phyloP scores from a whole-genome alignment of 1,140 invertebrate genomes.

The Penaeus japonicus region DNA sequence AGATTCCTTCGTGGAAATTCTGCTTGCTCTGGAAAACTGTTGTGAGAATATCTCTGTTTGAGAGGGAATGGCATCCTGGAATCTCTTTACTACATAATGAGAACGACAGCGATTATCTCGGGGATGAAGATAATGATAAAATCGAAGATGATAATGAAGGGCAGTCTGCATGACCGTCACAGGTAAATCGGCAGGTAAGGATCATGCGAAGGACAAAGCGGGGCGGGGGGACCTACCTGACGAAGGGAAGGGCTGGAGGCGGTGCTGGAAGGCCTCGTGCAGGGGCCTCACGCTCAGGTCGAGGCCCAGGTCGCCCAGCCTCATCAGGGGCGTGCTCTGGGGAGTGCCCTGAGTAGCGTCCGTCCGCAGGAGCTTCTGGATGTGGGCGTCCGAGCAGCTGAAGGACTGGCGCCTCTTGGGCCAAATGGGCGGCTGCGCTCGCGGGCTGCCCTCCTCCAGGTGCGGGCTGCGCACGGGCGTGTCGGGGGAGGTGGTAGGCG shows the following conservation, averaged over 20 bases:
- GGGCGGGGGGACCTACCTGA: no score
- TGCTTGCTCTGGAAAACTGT: no score
- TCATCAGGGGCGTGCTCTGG: not conserved
- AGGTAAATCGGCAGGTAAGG: no score
- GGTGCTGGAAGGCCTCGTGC: not conserved
- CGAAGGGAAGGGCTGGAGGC: not conserved
- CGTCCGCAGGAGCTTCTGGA: conserved; percentile 7
- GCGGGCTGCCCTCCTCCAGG: conserved; percentile 35
- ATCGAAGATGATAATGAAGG: no score
- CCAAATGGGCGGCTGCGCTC: conserved; percentile 15
- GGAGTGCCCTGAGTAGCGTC: not conserved
- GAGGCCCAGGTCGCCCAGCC: not conserved
- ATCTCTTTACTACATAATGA: no score
- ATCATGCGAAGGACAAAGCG: no score
- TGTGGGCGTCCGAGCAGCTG: not conserved
- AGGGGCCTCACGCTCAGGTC: conserved; percentile 20
- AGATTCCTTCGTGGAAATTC: no score
- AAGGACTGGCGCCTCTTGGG: conserved; percentile 36
- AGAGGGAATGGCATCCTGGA: no score
- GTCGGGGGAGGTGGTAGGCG: conserved; percentile 44
- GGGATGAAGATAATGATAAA: no score
- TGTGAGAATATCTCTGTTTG: no score
- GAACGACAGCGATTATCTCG: no score
- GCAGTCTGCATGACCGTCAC: no score
- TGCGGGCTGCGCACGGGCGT: conserved; percentile 21